phyloP scores from a whole-genome alignment of 1,140 invertebrate species.

The Acromyrmex echinatior region DNA sequence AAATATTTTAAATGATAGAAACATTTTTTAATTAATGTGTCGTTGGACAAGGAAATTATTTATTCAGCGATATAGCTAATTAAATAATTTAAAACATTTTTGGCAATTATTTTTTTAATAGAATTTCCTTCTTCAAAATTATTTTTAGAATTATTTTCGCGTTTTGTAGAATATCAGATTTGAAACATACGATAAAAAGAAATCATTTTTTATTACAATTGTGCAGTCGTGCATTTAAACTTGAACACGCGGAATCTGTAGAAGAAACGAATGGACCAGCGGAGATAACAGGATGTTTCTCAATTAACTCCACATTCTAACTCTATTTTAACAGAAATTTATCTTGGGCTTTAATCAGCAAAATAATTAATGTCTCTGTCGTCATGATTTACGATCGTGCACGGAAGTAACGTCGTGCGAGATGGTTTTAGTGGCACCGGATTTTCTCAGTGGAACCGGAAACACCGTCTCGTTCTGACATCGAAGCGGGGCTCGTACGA shows the following conservation, averaged over 20 bases:
- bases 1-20: too few species aligned
- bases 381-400: conserved; percentile 1
- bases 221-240: neutral
- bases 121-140: neutral
- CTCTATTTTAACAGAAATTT: conserved; percentile 36
- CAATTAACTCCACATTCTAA: conserved; percentile 19
- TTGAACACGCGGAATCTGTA: neutral
- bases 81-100: neutral
- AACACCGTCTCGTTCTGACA: conserved; percentile 4
- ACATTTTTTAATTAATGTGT: too few species aligned
- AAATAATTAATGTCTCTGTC: conserved; percentile 26
- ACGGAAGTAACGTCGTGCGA: neutral
- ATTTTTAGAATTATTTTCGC: neutral
- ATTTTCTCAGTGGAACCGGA: conserved; percentile 22
- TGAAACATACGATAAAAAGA: neutral
- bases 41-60: too few species aligned
- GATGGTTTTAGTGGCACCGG: conserved; percentile 7
- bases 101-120: neutral
- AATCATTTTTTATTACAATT: neutral
- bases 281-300: conserved; percentile 3
- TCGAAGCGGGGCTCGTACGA: neutral
- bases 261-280: neutral
- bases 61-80: neutral
- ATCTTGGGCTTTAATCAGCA: conserved; percentile 11
- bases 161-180: neutral